Evolutionary conservation across 2,888 invertebrate genomes (phyloP).

Genomic region (Platyscelio sp.): DNA sequence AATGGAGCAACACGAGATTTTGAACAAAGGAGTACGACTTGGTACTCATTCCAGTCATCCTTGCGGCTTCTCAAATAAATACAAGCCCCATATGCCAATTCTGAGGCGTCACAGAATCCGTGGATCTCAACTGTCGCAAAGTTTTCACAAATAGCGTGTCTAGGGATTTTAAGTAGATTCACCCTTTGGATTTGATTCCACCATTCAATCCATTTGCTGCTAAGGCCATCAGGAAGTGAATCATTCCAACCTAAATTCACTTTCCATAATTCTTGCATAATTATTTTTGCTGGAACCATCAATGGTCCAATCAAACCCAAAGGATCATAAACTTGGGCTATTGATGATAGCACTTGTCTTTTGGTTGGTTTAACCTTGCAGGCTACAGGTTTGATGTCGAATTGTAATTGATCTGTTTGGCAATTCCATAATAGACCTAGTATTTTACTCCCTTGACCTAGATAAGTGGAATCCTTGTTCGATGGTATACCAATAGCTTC

Average conservation of each 20-base stretch:
- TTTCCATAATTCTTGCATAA: constrained; percentile 22
- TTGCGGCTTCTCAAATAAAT: background rate
- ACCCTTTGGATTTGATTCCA: background rate
- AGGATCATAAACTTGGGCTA: constrained; percentile 1
- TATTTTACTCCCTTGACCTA: background rate
- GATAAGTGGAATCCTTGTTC: background rate
- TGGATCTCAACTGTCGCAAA: background rate
- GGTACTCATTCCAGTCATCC: background rate
- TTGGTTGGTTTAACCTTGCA: too few relatives aligned
- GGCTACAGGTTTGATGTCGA: background rate
- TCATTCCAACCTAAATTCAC: background rate
- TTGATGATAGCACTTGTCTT: background rate
- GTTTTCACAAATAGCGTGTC: background rate
- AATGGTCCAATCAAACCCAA: background rate
- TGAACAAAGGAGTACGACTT: background rate
- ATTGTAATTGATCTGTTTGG: background rate
- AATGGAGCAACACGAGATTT: constrained; percentile 38
- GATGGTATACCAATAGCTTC: background rate
- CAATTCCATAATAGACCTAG: background rate
- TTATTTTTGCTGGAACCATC: constrained; percentile 6
- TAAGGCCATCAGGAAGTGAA: background rate
- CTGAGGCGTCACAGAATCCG: background rate
- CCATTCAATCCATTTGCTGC: background rate
- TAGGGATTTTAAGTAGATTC: background rate
- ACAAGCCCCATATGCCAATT: background rate